Base-by-base conservation (phyloP, 2,113 vertebrate genomes). In the Delphinus delphis region DNA sequence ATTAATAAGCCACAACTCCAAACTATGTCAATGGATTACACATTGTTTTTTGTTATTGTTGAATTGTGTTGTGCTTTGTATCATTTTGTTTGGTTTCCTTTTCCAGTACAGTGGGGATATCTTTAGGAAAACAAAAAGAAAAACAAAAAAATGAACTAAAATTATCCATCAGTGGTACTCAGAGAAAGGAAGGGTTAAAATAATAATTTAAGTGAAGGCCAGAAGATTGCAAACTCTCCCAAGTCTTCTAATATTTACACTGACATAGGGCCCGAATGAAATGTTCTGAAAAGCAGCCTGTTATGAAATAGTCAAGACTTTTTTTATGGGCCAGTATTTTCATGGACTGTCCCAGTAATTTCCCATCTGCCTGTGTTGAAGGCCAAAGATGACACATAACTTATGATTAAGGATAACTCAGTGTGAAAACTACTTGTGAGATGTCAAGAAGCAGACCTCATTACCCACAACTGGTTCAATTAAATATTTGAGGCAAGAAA, bases 401-500 rank as follows among this genome's bases (percentile, higher is more conserved):
- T 65, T 80, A 63, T 41, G 38, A 87, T 95, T 74, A 95, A 92
- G 74, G 73, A 87, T 80, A 92, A 95, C 20, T 87, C 36, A 50
- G n/a, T 89, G 36, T 60, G 63, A 95, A 96, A 95, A 89, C 33
- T 95, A 79, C 44, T 94, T 95, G 71, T 73, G 65, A 89, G 41
- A 63, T 88, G 47, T 92, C 63, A 95, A 90, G 63, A 33, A 92
- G 15, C 68, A 88, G 76, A 91, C 58, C 58, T 97, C 82, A 89
- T 80, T 86, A 90, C 31, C 63, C 93, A 96, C 38, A 95, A 90
- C 41, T 76, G 44, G 58, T 89, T 95, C 53, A 97, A 83, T 97
- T 94, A 97, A 95, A 96, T 96, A 95, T 95, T 28, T 94, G 91
- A 96, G 70, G 21, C 50, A 87, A 89, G 53, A 97, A 87, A 97